Evolutionary conservation across 2,888 invertebrate species (phyloP), one percentile per base, ranked within the genome.

Genomic region (Lottia scabra): DNA sequence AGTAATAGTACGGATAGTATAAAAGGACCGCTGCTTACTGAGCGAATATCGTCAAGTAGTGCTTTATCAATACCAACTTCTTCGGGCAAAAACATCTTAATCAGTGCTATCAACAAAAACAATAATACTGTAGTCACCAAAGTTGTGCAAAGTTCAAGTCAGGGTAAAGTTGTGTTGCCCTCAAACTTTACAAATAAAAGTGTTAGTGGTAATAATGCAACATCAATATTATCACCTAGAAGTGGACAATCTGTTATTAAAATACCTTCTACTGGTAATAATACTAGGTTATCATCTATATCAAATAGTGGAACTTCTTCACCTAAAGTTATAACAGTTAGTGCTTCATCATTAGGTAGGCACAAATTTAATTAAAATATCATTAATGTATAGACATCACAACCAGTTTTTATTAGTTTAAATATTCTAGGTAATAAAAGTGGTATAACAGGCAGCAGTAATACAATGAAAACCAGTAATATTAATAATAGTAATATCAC

Each of bases 281-380:
- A 73, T 26, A 38, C 38, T 10, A 72, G 78, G 27, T 79, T 80
- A 71, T 71, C 82, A 5, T 73, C 78, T 16, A 68, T 76, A 13
- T 63, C 79, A 46, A 73, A 67, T 16, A 72, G 75, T 1, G 69
- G 81, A 66, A 72, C 76, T 19, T 71, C 78, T 27, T 73, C 78
- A 38, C 79, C 84, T 16, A 86, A 86, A 80, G 84, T 86, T 68
- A 85, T 85, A 67, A 84, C 85, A 56, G 84, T 86, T 10, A 81
- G 84, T 62, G 81, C 85, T 30, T 78, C 85, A 68, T 77, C 81
- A 30, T 72, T 78, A 81, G 81, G 82, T 84, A 73, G 15, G 72
- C 71, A 15, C 30, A 15, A 8, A 8, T 38, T 10, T 6, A 45
- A 23, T 48, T 23, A 10, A 19, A 19, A 23, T 5, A 12, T 16